Percentiles rank a stretch among this genome's conserved stretches.
Conservation (phyloP, 2,888 invertebrate species). For the Buathra laborator region DNA sequence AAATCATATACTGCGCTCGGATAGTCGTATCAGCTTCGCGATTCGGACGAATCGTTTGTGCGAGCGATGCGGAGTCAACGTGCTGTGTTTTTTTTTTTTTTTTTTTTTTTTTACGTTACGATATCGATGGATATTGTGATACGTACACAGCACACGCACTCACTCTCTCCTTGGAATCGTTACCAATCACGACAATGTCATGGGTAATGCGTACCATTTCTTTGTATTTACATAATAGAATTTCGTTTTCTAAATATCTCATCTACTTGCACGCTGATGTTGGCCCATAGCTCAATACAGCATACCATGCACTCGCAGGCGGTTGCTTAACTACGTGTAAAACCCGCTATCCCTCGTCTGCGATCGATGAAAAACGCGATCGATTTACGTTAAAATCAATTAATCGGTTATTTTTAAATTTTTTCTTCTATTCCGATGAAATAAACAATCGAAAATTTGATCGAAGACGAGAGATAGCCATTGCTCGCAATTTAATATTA, state of each 20-base stretch:
- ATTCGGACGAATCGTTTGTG: neutral
- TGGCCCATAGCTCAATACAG: slow-evolving; percentile 84
- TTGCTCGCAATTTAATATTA: slow-evolving; percentile 45
- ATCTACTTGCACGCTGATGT: slow-evolving; percentile 83
- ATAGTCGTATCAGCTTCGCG: neutral
- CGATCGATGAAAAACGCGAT: neutral
- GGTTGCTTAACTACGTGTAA: slow-evolving; percentile 75
- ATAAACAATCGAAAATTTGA: neutral
- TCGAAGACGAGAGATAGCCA: slow-evolving; percentile 61
- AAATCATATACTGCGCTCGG: neutral
- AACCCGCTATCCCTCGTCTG: slow-evolving; percentile 49
- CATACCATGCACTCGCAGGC: slow-evolving; percentile 85
- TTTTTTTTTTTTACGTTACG: neutral
- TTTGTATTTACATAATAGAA: slow-evolving; percentile 53
- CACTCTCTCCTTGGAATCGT: slow-evolving; percentile 25
- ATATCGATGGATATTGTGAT: neutral
- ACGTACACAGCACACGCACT: slow-evolving; percentile 44
- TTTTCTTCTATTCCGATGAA: neutral
- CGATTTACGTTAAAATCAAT: neutral
- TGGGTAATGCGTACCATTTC: neutral
- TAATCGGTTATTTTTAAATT: neutral
- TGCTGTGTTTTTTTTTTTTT: neutral
- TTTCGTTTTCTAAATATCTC: slow-evolving; percentile 70
- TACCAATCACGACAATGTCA: slow-evolving; percentile 34
- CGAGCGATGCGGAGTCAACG: slow-evolving; percentile 19